Evolutionary conservation across 2,797 vertebrate species (phyloP).

Genomic region (Psittacula echo): DNA sequence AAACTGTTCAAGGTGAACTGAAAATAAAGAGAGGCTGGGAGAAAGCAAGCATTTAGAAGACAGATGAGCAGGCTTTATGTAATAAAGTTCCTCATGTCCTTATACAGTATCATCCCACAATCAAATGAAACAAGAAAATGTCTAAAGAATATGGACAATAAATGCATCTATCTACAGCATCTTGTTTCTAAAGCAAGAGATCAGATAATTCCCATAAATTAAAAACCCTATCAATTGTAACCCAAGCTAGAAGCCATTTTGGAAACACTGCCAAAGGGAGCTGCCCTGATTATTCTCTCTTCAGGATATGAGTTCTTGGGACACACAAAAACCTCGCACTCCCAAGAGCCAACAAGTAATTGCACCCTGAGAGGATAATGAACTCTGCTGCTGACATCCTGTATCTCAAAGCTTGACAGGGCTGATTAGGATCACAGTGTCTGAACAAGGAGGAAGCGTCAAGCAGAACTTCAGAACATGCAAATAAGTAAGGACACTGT

Average conservation of each 20-base stretch:
- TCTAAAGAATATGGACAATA: conserved; percentile 73
- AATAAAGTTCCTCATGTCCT: conserved; percentile 75
- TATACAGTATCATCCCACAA: conserved; percentile 74
- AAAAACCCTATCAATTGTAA: conserved; percentile 77
- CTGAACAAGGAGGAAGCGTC: conserved; percentile 50
- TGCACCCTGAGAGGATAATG: conserved; percentile 74
- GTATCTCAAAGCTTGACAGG: conserved; percentile 29
- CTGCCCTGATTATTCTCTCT: conserved; percentile 73
- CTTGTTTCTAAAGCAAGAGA: conserved; percentile 77
- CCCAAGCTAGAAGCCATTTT: conserved; percentile 43
- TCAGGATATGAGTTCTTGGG: conserved; percentile 82
- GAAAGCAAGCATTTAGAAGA: conserved; percentile 41
- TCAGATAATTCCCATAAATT: conserved; percentile 80
- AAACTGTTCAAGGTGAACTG: background rate
- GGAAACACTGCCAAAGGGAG: conserved; percentile 64
- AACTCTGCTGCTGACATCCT: conserved; percentile 65
- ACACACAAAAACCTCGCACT: conserved; percentile 73
- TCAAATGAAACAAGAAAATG: conserved; percentile 79
- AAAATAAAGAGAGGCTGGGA: background rate
- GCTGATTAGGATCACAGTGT: conserved; percentile 69
- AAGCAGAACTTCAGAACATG: conserved; percentile 3
- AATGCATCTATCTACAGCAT: conserved; percentile 71
- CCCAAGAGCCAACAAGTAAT: conserved; percentile 74
- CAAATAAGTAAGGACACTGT: background rate
- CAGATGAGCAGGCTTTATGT: conserved; percentile 55